phyloP scores from a whole-genome alignment of 2,113 vertebrate species.

The Mastomys coucha region DNA sequence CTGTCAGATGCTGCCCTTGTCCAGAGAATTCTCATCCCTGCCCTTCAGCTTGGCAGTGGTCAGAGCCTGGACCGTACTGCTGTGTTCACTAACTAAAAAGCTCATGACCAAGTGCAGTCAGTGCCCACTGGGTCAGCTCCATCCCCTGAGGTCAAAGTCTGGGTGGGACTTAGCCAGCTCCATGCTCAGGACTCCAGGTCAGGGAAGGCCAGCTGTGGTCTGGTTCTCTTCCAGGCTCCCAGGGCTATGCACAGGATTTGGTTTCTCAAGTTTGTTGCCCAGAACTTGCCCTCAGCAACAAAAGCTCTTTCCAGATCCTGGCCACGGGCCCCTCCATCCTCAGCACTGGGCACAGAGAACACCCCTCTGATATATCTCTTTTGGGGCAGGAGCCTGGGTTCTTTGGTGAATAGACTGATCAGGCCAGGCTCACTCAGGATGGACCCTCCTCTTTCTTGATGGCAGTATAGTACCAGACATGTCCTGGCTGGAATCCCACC shows the following conservation, averaged over 20 bases:
- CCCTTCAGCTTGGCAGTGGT: not conserved
- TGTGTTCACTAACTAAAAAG: not conserved
- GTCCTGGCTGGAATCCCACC: not conserved
- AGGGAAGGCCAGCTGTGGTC: not conserved
- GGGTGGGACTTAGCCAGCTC: not conserved
- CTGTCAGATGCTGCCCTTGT: not conserved
- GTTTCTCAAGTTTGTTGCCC: not conserved
- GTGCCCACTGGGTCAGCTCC: not conserved
- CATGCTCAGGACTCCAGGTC: not conserved
- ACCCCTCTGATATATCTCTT: fast-evolving
- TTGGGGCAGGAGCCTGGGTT: not conserved
- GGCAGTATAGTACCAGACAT: not conserved
- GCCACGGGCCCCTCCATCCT: not conserved
- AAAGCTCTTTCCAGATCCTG: no score
- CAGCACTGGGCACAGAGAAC: not conserved
- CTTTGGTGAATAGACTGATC: not conserved
- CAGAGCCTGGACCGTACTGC: not conserved
- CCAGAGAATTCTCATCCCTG: not conserved
- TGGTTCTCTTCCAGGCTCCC: not conserved
- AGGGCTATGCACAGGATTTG: not conserved
- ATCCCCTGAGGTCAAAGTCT: not conserved
- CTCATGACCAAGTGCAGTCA: not conserved
- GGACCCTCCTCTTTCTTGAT: not conserved
- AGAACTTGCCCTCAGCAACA: not conserved
- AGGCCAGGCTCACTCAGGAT: not conserved